A percentile compares a stretch with the other conserved stretches of the same genome.
These are phyloP conservation scores for Drosophila niveifrons DNA, from an alignment of 2,888 invertebrate species.

Conservation along the genomic window DNA sequence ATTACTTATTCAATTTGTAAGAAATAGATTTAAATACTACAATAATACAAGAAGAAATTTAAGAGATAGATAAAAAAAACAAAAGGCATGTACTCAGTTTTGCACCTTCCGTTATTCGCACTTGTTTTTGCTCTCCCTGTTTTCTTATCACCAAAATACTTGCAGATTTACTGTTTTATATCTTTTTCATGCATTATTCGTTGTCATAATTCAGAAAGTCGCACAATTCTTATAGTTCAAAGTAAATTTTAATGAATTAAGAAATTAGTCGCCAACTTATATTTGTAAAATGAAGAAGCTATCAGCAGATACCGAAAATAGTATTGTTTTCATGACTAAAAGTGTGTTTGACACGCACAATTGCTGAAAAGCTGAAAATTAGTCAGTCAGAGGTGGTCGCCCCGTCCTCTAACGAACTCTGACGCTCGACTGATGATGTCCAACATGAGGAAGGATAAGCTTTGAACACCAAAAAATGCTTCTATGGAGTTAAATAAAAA, in stretches of 20 bases:
- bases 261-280: background rate
- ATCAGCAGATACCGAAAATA: constrained; percentile 1
- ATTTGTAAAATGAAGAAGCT: constrained; percentile 2
- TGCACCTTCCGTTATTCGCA: constrained; percentile 10
- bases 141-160: background rate
- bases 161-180: background rate
- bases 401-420: constrained; percentile 5
- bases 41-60: too few species aligned
- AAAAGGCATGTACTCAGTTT: constrained; percentile 6
- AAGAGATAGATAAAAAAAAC: too few species aligned
- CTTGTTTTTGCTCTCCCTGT: background rate
- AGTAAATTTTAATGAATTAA: constrained; percentile 3
- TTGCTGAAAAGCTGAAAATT: too few species aligned
- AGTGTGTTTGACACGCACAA: background rate
- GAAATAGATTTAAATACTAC: too few species aligned
- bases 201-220: constrained; percentile 9
- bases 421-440: constrained; percentile 24
- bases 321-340: constrained; percentile 7
- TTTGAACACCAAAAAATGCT: constrained; percentile 8
- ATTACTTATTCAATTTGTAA: too few species aligned
- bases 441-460: constrained; percentile 18
- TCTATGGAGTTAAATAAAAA: constrained; percentile 8
- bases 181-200: background rate
- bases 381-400: background rate
- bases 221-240: background rate